Percentiles rank a stretch among this genome's conserved stretches.
Evolutionary conservation across 1,140 invertebrate genomes (phyloP).

Genomic region (Hyphantria cunea): DNA sequence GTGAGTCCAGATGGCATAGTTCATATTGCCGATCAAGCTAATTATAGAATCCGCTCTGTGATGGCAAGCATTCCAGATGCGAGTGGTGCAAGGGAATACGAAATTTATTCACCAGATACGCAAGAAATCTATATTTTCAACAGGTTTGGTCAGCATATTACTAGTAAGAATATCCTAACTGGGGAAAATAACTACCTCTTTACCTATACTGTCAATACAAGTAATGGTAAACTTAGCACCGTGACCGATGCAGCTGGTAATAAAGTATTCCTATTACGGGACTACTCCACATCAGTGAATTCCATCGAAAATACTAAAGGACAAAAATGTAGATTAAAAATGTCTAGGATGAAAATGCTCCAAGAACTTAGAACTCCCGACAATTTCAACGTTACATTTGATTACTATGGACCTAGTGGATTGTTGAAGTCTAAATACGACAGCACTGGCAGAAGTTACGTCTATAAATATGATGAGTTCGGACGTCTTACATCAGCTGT

Average conservation of each 20-base stretch:
- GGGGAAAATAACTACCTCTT: conserved; percentile 96
- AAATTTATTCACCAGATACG: conserved; percentile 97
- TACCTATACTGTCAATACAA: conserved; percentile 97
- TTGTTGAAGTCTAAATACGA: conserved; percentile 94
- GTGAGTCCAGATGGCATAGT: conserved; percentile 97
- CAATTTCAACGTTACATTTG: conserved; percentile 95
- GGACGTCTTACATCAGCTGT: conserved; percentile 94
- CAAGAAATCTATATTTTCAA: conserved; percentile 98
- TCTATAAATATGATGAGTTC: conserved; percentile 98
- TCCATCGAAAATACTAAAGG: conserved; percentile 97
- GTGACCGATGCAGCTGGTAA: conserved; percentile 97
- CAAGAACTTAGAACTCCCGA: conserved; percentile 94
- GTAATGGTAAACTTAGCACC: conserved; percentile 95
- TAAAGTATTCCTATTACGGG: conserved; percentile 93
- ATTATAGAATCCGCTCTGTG: conserved; percentile 94
- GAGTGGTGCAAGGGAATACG: conserved; percentile 92
- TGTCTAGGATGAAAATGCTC: conserved; percentile 94
- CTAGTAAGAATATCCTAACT: conserved; percentile 95
- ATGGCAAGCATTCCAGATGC: conserved; percentile 95
- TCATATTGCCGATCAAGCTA: conserved; percentile 96
- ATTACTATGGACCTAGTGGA: conserved; percentile 94
- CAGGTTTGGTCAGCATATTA: conserved; percentile 96
- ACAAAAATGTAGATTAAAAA: conserved; percentile 93
- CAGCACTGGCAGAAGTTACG: conserved; percentile 94
- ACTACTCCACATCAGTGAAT: conserved; percentile 94